Evolutionary conservation across 1,140 invertebrate species (phyloP).

Genomic region (Euwallacea similis): DNA sequence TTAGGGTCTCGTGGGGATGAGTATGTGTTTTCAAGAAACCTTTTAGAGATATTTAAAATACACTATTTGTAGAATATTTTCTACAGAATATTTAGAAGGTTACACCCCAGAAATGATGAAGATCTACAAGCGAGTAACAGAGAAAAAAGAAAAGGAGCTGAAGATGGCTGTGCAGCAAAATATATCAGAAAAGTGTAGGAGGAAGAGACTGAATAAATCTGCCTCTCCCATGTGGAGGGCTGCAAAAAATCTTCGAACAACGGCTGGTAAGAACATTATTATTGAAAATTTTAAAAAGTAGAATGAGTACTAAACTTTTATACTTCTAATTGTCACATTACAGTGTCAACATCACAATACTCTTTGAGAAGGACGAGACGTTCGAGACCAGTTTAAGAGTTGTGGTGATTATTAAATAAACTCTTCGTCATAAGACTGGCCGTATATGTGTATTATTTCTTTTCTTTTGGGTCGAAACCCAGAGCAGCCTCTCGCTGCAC

Average conservation of each 20-base stretch:
- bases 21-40: slow-evolving; percentile 27
- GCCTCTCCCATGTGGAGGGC: slow-evolving; percentile 24
- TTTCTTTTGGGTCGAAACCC: too few species aligned
- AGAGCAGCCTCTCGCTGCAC: too few species aligned
- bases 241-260: slow-evolving; percentile 12
- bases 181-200: slow-evolving; percentile 14
- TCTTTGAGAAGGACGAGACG: neutral
- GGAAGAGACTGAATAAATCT: slow-evolving; percentile 33
- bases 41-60: too few species aligned
- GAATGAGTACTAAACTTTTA: too few species aligned
- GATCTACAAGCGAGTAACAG: slow-evolving; percentile 54
- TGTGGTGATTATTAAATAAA: neutral
- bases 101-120: slow-evolving; percentile 61
- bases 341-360: neutral
- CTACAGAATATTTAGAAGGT: slow-evolving; percentile 46
- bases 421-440: too few species aligned
- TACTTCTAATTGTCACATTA: too few species aligned
- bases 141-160: slow-evolving; percentile 51
- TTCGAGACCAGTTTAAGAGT: neutral
- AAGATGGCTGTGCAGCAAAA: slow-evolving; percentile 13
- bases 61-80: too few species aligned
- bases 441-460: too few species aligned
- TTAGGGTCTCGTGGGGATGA: slow-evolving; percentile 34
- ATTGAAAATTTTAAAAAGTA: too few species aligned
- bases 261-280: neutral